These are phyloP conservation scores for Pteropus alecto DNA, from an alignment of 2,113 vertebrate species.

Conservation along the genomic window DNA sequence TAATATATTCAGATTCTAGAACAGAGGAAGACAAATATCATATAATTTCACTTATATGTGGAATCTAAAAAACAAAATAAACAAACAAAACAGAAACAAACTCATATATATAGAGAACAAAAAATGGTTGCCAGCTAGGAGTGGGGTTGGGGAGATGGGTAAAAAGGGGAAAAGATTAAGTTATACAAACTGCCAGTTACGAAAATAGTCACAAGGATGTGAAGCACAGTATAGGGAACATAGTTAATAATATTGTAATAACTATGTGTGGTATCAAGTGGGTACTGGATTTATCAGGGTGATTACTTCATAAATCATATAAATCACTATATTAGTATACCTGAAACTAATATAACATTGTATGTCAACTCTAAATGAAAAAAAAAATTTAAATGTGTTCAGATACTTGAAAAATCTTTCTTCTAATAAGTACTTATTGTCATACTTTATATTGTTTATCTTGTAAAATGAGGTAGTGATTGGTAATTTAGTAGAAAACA, in stretches of 20 bases:
- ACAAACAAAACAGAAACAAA: background rate
- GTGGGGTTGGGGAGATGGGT: background rate
- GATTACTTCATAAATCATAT: background rate
- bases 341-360: background rate
- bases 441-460: background rate
- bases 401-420: background rate
- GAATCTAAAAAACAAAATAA: background rate
- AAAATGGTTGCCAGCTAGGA: too few relatives aligned
- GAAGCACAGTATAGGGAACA: background rate
- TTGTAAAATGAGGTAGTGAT: background rate
- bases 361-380: background rate
- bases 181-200: background rate
- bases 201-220: background rate
- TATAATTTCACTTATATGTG: background rate
- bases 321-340: background rate
- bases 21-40: background rate
- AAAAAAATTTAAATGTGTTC: background rate
- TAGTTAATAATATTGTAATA: background rate
- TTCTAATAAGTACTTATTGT: background rate
- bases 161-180: background rate
- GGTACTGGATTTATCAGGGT: background rate
- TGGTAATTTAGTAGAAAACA: background rate
- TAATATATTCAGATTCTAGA: background rate
- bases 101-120: background rate
- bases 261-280: too few relatives aligned